Conservation (phyloP, 2,113 vertebrate genomes). For the Hippopotamus amphibius region DNA sequence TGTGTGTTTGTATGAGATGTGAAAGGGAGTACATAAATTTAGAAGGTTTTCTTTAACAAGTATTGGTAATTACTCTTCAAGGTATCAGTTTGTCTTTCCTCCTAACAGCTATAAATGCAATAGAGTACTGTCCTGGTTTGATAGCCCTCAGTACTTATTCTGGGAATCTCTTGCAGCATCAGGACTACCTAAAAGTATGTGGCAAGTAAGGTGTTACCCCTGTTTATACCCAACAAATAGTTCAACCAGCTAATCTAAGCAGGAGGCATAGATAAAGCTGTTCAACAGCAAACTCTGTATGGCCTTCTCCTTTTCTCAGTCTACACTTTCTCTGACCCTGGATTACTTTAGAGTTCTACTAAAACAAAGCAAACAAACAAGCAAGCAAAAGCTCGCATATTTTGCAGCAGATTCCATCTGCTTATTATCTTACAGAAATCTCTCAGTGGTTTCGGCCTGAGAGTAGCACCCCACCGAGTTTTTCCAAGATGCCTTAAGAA, state of each 20-base stretch:
- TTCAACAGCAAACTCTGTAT: neutral
- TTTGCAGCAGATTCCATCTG: neutral
- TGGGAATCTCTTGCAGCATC: neutral
- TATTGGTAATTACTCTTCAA: neutral
- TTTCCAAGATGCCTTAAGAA: neutral
- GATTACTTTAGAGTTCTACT: neutral
- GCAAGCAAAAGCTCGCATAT: neutral
- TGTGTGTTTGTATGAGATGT: neutral
- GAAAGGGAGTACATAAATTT: neutral
- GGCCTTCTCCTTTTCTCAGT: neutral
- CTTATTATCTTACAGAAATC: constrained; percentile 6
- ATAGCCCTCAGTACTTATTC: neutral
- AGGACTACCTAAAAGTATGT: neutral
- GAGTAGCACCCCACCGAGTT: neutral
- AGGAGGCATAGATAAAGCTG: neutral
- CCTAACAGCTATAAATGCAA: neutral
- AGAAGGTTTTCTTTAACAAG: neutral
- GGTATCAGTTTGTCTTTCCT: constrained; percentile 13
- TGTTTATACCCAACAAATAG: neutral
- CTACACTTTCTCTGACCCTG: neutral
- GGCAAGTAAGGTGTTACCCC: neutral
- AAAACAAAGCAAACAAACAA: neutral
- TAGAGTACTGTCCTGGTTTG: neutral
- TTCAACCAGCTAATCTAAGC: neutral
- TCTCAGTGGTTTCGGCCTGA: neutral